A percentile compares a stretch with the other conserved stretches of the same genome.
Conservation (phyloP, 2,113 vertebrate genomes). For the Corythornis madagascariensis region DNA sequence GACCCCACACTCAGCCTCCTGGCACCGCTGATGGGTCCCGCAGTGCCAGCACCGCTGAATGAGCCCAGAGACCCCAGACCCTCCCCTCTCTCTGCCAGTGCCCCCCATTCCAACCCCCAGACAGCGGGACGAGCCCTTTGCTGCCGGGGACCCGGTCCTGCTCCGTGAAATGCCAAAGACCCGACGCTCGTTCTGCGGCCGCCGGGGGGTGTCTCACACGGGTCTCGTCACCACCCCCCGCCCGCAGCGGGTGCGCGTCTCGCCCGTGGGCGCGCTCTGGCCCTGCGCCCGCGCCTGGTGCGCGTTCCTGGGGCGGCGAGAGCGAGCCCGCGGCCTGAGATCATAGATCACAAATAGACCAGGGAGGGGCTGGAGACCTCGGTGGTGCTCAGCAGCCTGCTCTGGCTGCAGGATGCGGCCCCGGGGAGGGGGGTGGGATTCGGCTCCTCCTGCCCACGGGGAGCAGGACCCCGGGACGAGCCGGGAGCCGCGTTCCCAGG, state of each 20-base stretch:
- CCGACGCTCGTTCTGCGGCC: neutral
- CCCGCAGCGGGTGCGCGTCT: fast-evolving
- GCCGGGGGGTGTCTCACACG: fast-evolving
- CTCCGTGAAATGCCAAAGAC: no score
- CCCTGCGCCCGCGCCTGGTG: fast-evolving
- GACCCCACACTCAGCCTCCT: neutral
- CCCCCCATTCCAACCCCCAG: neutral
- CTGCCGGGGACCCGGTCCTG: no score
- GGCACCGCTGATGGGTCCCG: fast-evolving
- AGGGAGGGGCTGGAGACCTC: no score
- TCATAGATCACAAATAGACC: neutral
- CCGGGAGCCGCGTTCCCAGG: fast-evolving
- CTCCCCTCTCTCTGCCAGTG: no score
- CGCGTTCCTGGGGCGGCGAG: neutral
- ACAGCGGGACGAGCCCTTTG: neutral
- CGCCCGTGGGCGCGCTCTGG: neutral
- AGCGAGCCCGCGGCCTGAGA: neutral
- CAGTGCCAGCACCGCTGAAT: fast-evolving
- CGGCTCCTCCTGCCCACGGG: neutral
- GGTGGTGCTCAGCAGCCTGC: neutral
- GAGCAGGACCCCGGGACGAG: neutral
- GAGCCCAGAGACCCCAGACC: neutral
- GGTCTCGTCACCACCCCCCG: fast-evolving
- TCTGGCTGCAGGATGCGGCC: neutral
- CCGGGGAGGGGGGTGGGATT: neutral